Percentiles rank a stretch among this genome's conserved stretches.
Evolutionary conservation across 2,797 vertebrate species (phyloP).

Genomic region (Trachurus trachurus): DNA sequence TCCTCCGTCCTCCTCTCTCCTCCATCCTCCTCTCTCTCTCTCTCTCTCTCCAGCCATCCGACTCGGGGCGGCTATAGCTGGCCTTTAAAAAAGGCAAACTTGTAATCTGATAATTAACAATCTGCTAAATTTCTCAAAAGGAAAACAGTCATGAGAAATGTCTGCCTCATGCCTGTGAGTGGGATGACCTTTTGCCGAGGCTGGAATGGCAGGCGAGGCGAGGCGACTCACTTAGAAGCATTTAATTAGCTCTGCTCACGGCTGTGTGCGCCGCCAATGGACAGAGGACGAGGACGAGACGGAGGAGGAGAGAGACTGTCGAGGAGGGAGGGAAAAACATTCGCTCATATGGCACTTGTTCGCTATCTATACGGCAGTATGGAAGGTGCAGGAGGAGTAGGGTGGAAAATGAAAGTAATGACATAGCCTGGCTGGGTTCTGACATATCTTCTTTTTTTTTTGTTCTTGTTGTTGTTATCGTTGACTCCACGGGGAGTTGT

Average conservation of each 20-base stretch:
- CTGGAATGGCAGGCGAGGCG: constrained; percentile 74
- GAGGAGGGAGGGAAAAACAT: constrained; percentile 8
- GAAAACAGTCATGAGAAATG: constrained; percentile 83
- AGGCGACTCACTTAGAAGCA: constrained; percentile 85
- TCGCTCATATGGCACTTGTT: constrained; percentile 5
- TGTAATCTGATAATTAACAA: constrained; percentile 89
- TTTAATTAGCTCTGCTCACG: constrained; percentile 86
- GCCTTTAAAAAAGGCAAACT: constrained; percentile 83
- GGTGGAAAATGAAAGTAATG: background rate
- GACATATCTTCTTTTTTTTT: constrained; percentile 3
- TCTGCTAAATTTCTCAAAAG: constrained; percentile 84
- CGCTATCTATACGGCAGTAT: constrained; percentile 12
- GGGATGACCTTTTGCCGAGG: constrained; percentile 82
- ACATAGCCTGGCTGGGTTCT: constrained; percentile 3
- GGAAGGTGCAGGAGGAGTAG: constrained; percentile 15
- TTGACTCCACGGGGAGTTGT: constrained; percentile 23
- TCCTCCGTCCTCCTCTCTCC: constrained; percentile 3
- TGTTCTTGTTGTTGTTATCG: constrained; percentile 25
- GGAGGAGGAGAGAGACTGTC: constrained; percentile 33
- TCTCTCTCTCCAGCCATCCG: constrained; percentile 44
- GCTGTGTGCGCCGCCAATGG: constrained; percentile 74
- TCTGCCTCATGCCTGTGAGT: constrained; percentile 82
- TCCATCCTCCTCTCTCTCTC: constrained; percentile 8
- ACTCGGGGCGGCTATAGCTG: constrained; percentile 72
- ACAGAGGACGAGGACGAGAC: constrained; percentile 45